These are phyloP conservation scores for Vannuccia rotundouncinata DNA, from an alignment of 2,888 invertebrate species.

Conservation along the genomic window DNA sequence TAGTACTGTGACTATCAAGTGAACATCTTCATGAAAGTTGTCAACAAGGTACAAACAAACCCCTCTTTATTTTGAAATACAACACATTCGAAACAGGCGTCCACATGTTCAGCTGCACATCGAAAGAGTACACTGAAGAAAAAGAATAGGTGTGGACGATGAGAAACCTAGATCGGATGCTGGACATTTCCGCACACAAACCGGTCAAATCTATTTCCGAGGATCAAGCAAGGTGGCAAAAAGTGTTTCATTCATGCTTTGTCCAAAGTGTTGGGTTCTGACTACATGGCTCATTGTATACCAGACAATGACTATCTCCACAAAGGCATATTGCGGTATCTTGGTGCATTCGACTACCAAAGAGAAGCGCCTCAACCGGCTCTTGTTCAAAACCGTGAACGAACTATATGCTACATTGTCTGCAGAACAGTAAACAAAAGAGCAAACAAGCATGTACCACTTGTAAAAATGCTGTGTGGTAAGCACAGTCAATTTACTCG, in stretches of 20 bases:
- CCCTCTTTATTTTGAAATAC: no score
- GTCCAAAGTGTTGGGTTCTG: slow-evolving; percentile 1
- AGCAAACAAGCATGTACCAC: not conserved
- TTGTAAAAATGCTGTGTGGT: slow-evolving; percentile 16
- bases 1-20: no score
- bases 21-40: no score
- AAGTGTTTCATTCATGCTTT: not conserved
- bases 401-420: not conserved
- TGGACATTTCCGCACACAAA: no score
- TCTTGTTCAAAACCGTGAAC: not conserved
- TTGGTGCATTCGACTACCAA: slow-evolving; percentile 7
- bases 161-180: no score
- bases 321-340: slow-evolving; percentile 11
- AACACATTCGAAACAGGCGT: no score
- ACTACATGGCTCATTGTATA: slow-evolving; percentile 17
- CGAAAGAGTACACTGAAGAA: no score
- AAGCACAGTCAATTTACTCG: slow-evolving; percentile 2
- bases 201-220: no score
- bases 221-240: no score
- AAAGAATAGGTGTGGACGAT: no score
- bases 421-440: not conserved
- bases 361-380: not conserved
- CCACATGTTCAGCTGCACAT: no score
- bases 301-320: slow-evolving; percentile 14
- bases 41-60: no score